Percentiles rank a stretch among this genome's conserved stretches.
Evolutionary conservation across 64 coral and sea anemone genomes (phyloP).

Genomic region (Catalaphyllia jardinei): DNA sequence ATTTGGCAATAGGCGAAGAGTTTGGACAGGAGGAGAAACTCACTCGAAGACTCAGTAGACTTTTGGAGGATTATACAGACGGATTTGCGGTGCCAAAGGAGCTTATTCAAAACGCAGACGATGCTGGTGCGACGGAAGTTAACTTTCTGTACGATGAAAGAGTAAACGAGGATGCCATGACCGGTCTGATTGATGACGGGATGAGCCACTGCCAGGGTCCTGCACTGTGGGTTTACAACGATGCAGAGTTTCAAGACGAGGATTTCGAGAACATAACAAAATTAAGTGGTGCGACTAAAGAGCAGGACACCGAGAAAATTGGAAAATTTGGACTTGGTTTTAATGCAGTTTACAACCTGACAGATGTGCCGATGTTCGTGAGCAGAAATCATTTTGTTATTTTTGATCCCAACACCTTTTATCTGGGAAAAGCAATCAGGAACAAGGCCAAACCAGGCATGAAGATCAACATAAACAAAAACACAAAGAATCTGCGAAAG

Average conservation of each 20-base stretch:
- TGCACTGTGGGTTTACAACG: slow-evolving; percentile 82
- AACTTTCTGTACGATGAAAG: slow-evolving; percentile 71
- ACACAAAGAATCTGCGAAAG: slow-evolving; percentile 39
- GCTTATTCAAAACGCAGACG: slow-evolving; percentile 95
- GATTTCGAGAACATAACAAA: slow-evolving; percentile 85
- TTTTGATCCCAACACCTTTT: not conserved
- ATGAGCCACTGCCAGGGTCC: slow-evolving; percentile 79
- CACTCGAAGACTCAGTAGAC: slow-evolving; percentile 58
- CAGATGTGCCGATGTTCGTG: slow-evolving; percentile 84
- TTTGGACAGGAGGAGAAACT: slow-evolving; percentile 82
- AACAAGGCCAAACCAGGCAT: slow-evolving; percentile 71
- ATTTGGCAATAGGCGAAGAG: slow-evolving; percentile 59
- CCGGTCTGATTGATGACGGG: slow-evolving; percentile 64
- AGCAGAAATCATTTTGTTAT: slow-evolving; percentile 25
- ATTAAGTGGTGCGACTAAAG: slow-evolving; percentile 63
- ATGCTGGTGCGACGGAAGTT: slow-evolving; percentile 83
- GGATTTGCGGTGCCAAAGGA: slow-evolving; percentile 87
- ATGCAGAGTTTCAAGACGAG: slow-evolving; percentile 64
- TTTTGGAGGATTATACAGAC: slow-evolving; percentile 84
- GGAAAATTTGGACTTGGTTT: slow-evolving; percentile 92
- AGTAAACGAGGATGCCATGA: slow-evolving; percentile 53
- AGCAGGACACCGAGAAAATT: not conserved
- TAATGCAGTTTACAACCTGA: slow-evolving; percentile 86
- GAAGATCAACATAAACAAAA: slow-evolving; percentile 48
- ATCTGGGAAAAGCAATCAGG: slow-evolving; percentile 51